Conservation (phyloP, 1,140 invertebrate genomes). For the Episyrphus balteatus region DNA sequence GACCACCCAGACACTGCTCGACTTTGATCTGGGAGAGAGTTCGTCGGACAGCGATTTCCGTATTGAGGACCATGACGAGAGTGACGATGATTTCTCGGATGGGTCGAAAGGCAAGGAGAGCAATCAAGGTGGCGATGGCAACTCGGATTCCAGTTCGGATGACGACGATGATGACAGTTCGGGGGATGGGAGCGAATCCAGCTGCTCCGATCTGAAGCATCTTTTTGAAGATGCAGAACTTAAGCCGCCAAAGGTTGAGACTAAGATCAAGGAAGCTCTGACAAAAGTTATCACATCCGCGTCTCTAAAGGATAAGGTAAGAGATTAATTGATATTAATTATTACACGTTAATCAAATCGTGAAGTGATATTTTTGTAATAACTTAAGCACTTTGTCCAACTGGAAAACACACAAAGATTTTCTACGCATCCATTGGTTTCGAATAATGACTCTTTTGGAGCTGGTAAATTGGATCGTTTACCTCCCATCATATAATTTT, state of each 20-base stretch:
- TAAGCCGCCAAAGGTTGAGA: neutral
- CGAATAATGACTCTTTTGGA: too few species aligned
- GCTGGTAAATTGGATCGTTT: too few species aligned
- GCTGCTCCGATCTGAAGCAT: conserved; percentile 23
- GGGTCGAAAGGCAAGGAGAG: conserved; percentile 38
- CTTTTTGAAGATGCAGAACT: conserved; percentile 8
- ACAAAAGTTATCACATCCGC: neutral
- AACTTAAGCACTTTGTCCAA: too few species aligned
- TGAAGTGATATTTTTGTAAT: too few species aligned
- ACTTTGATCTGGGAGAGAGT: conserved; percentile 71
- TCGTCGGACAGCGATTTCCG: conserved; percentile 93
- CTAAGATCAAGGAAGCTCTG: neutral
- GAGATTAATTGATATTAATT: too few species aligned
- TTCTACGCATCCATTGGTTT: too few species aligned
- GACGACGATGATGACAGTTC: conserved; percentile 33
- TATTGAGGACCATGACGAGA: conserved; percentile 76
- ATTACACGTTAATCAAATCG: too few species aligned
- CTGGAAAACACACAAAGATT: too few species aligned
- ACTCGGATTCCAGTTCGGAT: conserved; percentile 35
- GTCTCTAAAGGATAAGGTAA: neutral
- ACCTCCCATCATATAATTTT: too few species aligned
- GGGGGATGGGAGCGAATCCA: conserved; percentile 15
- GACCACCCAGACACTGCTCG: conserved; percentile 28
- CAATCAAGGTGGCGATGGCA: conserved; percentile 33
- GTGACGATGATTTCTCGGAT: conserved; percentile 51